Evolutionary conservation across 2,113 vertebrate genomes (phyloP), one percentile per base, ranked within the genome.

Genomic region (Pygoscelis antarcticus): DNA sequence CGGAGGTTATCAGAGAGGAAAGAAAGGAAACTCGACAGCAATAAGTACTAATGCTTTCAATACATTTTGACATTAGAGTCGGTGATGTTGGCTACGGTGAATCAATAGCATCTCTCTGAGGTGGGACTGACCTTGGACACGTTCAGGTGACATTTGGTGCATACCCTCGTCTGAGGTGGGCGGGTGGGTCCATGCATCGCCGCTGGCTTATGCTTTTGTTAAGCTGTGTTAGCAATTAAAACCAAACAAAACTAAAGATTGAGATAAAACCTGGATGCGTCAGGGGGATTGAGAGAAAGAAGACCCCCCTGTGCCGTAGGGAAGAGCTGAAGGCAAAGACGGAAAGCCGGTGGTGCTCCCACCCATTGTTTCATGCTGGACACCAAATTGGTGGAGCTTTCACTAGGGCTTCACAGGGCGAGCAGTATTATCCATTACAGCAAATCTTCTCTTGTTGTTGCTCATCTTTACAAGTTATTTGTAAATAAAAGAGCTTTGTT

Each of bases 141-240:
- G 4, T 72, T 86, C 20, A 2, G 42, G 42, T 77, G 70, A 15
- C 10, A 7, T 60, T 95, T 75, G 46, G 80, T 85, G 83, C 70
- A 18, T 78, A 25, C 10, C 22, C 16, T 30, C 1, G 11, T 51
- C 36, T 2, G 10, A 89, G 66, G 89, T 16, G 64, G 75, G 55
- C 6, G 34, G 36, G 87, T 26, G 65, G 32, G 29, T 87, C 87
- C 7, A 9, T n/a, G 44, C 22, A 0, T 26, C 10, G 2, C 25
- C 11, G 2, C 25, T 51, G 30, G 11, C 1, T 95, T 42, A 62
- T 55, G 76, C 78, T 87, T 96, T 92, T 23, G 3, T 88, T 88
- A 86, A 80, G 75, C 21, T 85, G 42, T 75, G 25, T 92, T 77
- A 52, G 79, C 91, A 95, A 90, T 96, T 93, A 97, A 97, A 97